Conservation (phyloP, 2,888 invertebrate species). For the Agrilus cyanescens region DNA sequence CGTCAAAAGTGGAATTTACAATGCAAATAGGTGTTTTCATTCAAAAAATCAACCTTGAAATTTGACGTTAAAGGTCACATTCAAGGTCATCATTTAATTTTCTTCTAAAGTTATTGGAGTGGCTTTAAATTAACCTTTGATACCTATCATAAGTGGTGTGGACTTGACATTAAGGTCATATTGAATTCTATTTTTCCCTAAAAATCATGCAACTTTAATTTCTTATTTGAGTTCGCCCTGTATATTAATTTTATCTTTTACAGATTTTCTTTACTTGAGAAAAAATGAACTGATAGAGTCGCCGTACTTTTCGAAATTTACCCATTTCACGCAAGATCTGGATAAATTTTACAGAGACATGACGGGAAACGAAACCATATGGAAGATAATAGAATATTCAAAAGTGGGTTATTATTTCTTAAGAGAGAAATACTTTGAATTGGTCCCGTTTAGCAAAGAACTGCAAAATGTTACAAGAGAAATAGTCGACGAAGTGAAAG, state of each 20-base stretch:
- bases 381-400: slow-evolving; percentile 67
- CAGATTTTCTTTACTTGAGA: slow-evolving; percentile 68
- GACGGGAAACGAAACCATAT: slow-evolving; percentile 62
- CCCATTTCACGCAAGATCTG: slow-evolving; percentile 68
- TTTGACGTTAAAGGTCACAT: too few relatives aligned
- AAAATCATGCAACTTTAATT: neutral
- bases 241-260: slow-evolving; percentile 13
- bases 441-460: slow-evolving; percentile 58
- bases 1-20: too few relatives aligned
- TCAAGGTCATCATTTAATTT: too few relatives aligned
- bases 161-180: too few relatives aligned
- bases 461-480: slow-evolving; percentile 50
- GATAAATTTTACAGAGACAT: slow-evolving; percentile 71
- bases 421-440: slow-evolving; percentile 52
- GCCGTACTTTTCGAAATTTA: slow-evolving; percentile 68
- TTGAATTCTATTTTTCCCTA: too few relatives aligned
- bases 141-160: too few relatives aligned
- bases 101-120: too few relatives aligned
- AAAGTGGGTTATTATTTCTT: slow-evolving; percentile 53
- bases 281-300: slow-evolving; percentile 69
- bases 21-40: too few relatives aligned
- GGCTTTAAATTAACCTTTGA: too few relatives aligned
- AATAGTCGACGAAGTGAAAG: slow-evolving; percentile 48
- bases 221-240: neutral
- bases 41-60: too few relatives aligned